Evolutionary conservation across 2,113 vertebrate genomes (phyloP), one percentile per base, ranked within the genome.

Genomic region (Dissostichus mawsoni): DNA sequence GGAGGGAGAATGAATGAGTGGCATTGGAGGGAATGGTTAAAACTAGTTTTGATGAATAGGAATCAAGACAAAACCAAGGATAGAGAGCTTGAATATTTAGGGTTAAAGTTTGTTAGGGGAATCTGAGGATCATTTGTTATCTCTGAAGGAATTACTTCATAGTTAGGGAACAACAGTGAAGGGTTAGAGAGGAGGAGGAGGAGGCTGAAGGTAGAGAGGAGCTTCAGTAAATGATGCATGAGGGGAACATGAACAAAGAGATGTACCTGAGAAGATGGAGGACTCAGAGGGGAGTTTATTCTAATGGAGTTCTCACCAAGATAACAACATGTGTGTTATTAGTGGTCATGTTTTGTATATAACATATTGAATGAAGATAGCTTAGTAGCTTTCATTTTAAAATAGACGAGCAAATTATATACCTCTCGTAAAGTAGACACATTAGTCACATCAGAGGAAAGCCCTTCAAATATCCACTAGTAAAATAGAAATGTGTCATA

Each of bases 401-500:
- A n/a, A 10, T 23, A 50, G 23, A 25, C 1, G 36, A 41, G 36
- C 36, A 41, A 5, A 41, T 41, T 0, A 41, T 41, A 41, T 41
- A 36, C 33, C 33, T 36, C 33, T 36, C 13, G 47, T 48, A 48
- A 48, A 48, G 47, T 12, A 48, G 47, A 0, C 0, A 1, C 47
- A 48, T 48, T 48, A 48, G 23, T 69, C 58, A 59, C 11, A 59
- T 48, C 9, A 47, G 48, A 33, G 41, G 2, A 51, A 52, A 74
- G 48, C 8, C 50, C 16, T 20, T 45, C 9, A 23, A 62, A 50
- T 53, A 47, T 51, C 52, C 18, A 14, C 57, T 20, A 4, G 8
- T 68, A 52, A 69, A 70, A 78, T 51, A 56, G 9, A 72, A 67
- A 64, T 79, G 74, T 85, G 80, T 81, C 69, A 69, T 69, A n/a